Percentiles rank a stretch among this genome's conserved stretches.
phyloP scores from a whole-genome alignment of 2,888 invertebrate species.

The Dasypolia templi region DNA sequence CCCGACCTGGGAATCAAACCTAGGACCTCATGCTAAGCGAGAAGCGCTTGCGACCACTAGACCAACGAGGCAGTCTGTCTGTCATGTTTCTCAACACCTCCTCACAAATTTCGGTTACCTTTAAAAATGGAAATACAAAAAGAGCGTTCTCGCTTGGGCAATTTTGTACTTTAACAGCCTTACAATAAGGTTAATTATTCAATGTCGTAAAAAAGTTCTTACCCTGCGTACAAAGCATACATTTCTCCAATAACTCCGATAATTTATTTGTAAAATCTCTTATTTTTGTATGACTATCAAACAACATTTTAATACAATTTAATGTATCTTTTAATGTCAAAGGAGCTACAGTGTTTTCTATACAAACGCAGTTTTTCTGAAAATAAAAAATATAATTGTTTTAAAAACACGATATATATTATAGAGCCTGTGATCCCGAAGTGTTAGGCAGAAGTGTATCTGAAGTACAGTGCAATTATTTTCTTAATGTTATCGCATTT shows the following conservation, averaged over 20 bases:
- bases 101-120: too few relatives aligned
- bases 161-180: neutral
- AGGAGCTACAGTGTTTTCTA: constrained; percentile 45
- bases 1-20: too few relatives aligned
- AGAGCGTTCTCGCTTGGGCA: neutral
- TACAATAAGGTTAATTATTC: neutral
- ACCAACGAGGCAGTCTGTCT: too few relatives aligned
- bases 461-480: too few relatives aligned
- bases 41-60: too few relatives aligned
- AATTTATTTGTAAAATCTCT: constrained; percentile 56
- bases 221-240: constrained; percentile 56
- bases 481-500: too few relatives aligned
- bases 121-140: too few relatives aligned
- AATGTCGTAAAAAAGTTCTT: constrained; percentile 13
- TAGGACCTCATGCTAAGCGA: too few relatives aligned
- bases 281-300: constrained; percentile 51
- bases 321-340: constrained; percentile 67
- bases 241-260: constrained; percentile 48
- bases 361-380: constrained; percentile 52
- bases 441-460: neutral
- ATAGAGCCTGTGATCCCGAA: neutral
- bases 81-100: too few relatives aligned
- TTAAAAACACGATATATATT: neutral
- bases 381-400: constrained; percentile 25
- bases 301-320: constrained; percentile 59